A percentile compares a stretch with the other conserved stretches of the same genome.
Conservation (phyloP, 2,797 vertebrate genomes). For the Mastacembelus armatus region DNA sequence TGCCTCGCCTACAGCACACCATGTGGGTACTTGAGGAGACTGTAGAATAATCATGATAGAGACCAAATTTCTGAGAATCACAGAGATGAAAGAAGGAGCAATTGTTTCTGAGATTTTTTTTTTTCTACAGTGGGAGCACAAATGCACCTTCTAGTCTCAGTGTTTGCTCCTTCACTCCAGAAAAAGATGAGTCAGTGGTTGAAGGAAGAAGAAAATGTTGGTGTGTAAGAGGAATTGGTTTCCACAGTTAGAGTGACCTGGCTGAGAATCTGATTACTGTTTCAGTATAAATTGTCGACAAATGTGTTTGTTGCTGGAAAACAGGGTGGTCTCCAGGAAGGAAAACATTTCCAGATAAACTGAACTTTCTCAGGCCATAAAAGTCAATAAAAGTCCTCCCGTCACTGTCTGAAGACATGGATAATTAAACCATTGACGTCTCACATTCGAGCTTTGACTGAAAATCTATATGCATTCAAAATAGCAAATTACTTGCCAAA, state of each 20-base stretch:
- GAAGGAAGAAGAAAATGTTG: neutral
- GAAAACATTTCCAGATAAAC: constrained; percentile 64
- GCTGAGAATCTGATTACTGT: constrained; percentile 25
- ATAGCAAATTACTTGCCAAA: constrained; percentile 67
- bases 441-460: constrained; percentile 61
- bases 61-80: constrained; percentile 25
- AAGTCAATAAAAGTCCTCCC: constrained; percentile 63
- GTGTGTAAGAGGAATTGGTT: constrained; percentile 5
- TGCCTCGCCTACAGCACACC: neutral
- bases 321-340: constrained; percentile 25
- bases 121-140: neutral
- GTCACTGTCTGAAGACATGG: constrained; percentile 52
- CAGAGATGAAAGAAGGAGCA: constrained; percentile 31
- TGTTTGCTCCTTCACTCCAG: constrained; percentile 28
- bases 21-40: constrained; percentile 14
- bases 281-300: constrained; percentile 6
- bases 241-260: constrained; percentile 5
- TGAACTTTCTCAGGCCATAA: constrained; percentile 49
- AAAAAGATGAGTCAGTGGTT: constrained; percentile 13
- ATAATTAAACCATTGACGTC: constrained; percentile 72
- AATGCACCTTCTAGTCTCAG: constrained; percentile 13
- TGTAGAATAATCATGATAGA: constrained; percentile 12
- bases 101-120: constrained; percentile 33
- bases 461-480: constrained; percentile 75
- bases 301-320: constrained; percentile 38